Percentiles rank a stretch among this genome's conserved stretches.
Evolutionary conservation across 2,888 invertebrate genomes (phyloP).

Genomic region (Sarcophaga carnaria): DNA sequence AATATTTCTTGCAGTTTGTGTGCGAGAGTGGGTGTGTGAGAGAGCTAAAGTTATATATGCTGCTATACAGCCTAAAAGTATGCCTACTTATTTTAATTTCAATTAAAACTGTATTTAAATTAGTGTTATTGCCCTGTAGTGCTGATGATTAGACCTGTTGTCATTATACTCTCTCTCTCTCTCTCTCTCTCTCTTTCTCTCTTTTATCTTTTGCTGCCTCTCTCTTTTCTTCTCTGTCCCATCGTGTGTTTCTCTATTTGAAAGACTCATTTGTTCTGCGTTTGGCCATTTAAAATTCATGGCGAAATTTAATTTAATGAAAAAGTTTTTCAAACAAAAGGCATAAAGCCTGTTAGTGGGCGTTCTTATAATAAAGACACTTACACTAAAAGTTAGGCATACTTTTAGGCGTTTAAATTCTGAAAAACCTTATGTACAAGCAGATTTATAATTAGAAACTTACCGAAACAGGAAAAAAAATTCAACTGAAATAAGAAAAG

Average conservation of each 20-base stretch:
- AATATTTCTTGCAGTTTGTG: neutral
- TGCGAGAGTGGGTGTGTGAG: neutral
- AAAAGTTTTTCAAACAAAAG: neutral
- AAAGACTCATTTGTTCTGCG: too few relatives aligned
- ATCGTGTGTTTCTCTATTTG: neutral
- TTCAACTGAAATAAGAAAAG: neutral
- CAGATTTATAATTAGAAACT: neutral
- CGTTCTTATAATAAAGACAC: neutral
- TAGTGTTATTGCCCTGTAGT: slow-evolving; percentile 22
- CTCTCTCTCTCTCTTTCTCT: neutral
- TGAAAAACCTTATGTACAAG: neutral
- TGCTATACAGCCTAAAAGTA: slow-evolving; percentile 7
- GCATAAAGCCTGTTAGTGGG: neutral
- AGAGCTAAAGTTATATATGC: neutral
- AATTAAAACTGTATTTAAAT: slow-evolving; percentile 53
- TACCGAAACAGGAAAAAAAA: neutral
- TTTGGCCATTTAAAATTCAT: neutral
- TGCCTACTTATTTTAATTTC: slow-evolving; percentile 41
- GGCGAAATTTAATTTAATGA: neutral
- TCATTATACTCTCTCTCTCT: neutral
- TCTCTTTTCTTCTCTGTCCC: neutral
- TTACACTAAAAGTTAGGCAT: neutral
- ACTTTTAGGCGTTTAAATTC: neutral
- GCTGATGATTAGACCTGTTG: slow-evolving; percentile 17
- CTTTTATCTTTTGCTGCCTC: neutral